Evolutionary conservation across 2,113 vertebrate species (phyloP).

Genomic region (Tenebrosternarchus preto): DNA sequence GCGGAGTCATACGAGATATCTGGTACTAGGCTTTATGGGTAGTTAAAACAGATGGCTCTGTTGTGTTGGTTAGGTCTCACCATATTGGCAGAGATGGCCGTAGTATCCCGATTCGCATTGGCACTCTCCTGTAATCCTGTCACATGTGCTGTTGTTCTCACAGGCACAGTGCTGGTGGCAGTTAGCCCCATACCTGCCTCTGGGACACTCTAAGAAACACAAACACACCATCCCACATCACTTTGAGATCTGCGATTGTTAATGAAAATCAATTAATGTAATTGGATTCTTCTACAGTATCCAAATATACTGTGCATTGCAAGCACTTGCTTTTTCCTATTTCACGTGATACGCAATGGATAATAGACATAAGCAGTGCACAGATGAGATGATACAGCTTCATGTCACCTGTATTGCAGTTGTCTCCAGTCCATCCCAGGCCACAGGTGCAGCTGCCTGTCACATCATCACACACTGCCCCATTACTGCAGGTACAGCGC

Average conservation of each 20-base stretch:
- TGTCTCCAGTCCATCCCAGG: conserved; percentile 83
- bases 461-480: conserved; percentile 73
- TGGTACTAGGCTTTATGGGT: not conserved
- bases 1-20: not conserved
- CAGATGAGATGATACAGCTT: not conserved
- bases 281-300: not conserved
- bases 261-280: too few species aligned
- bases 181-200: conserved; percentile 77
- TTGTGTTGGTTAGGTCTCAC: conserved; percentile 71
- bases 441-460: conserved; percentile 82
- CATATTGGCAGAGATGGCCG: conserved; percentile 86
- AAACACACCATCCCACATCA: not conserved
- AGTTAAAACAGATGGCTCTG: not conserved
- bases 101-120: conserved; percentile 80
- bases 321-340: too few species aligned
- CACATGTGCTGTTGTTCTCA: conserved; percentile 76
- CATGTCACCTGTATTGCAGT: conserved; percentile 79
- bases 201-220: conserved; percentile 77
- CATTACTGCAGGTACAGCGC: conserved; percentile 81
- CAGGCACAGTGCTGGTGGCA: conserved; percentile 83
- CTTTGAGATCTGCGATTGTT: too few species aligned
- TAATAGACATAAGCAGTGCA: too few species aligned
- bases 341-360: too few species aligned
- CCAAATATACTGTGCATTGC: too few species aligned
- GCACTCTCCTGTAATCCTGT: conserved; percentile 78